Percentiles rank a stretch among this genome's conserved stretches.
These are phyloP conservation scores for Xestobium rufovillosum DNA, from an alignment of 2,888 invertebrate species.

Conservation along the genomic window DNA sequence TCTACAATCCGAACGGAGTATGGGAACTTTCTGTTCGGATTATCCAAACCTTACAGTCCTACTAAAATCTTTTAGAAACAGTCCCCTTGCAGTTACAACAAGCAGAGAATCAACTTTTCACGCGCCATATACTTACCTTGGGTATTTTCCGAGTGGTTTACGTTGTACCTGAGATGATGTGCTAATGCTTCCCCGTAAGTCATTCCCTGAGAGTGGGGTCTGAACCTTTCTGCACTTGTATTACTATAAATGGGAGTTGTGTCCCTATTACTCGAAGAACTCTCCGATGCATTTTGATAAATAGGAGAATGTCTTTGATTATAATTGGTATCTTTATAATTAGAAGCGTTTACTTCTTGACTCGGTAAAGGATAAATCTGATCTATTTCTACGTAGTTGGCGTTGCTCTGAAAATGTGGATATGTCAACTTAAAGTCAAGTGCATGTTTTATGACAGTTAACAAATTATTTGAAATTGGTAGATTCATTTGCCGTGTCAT, in stretches of 20 bases:
- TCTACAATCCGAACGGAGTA: no score
- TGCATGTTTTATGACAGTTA: conserved; percentile 8
- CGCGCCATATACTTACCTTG: conserved; percentile 47
- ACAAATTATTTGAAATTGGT: no score
- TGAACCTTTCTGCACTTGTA: conserved; percentile 41
- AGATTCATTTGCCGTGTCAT: no score
- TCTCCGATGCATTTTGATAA: conserved; percentile 46
- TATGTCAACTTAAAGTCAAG: conserved; percentile 3
- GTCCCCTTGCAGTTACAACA: no score
- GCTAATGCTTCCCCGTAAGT: conserved; percentile 47
- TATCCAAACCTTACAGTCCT: no score
- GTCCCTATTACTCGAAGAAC: conserved; percentile 25
- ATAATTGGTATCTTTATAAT: conserved; percentile 36
- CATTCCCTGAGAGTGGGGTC: conserved; percentile 45
- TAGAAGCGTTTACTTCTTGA: conserved; percentile 32
- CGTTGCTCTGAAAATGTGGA: conserved; percentile 30
- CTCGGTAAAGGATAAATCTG: conserved; percentile 48
- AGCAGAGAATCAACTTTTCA: no score
- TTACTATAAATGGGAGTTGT: conserved; percentile 51
- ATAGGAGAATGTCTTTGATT: conserved; percentile 47
- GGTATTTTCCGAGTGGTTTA: conserved; percentile 47
- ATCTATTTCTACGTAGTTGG: conserved; percentile 51
- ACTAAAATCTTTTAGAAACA: no score
- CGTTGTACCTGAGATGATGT: conserved; percentile 50
- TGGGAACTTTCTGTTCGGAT: no score